Evolutionary conservation across 2,888 invertebrate species (phyloP), one percentile per base, ranked within the genome.

Genomic region (Drepana falcataria): DNA sequence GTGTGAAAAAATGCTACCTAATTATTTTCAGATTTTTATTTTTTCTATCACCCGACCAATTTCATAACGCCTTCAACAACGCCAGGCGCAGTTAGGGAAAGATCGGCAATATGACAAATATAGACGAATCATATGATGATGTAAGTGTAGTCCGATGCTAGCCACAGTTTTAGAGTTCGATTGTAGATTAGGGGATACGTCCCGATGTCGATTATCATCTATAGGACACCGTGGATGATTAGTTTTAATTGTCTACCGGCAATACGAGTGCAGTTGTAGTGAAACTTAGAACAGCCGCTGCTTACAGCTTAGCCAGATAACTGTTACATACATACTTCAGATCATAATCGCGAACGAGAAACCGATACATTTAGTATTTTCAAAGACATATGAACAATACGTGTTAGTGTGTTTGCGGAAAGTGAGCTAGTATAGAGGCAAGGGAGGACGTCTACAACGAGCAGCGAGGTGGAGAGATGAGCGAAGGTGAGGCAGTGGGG

Each of bases 1-100:
- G 81, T 88, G 82, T 89, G 85, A 89, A 89, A 90, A 90, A 89
- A 90, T 86, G 77, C 87, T 90, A 85, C 88, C 81, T 87, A 88
- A 82, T 89, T 90, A 89, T 87, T 90, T 89, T 90, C 87, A 89
- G 89, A 88, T 90, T 91, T 89, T 91, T 90, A 86, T 87, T 90
- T 90, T 89, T 87, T 83, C 83, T 87, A 81, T 87, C 85, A 81
- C 87, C 89, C 73, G 85, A 87, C 82, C 85, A 85, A 86, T 85
- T 81, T 84, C 83, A 79, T 86, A 81, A 79, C 70, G 73, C 76
- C 81, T 74, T 71, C 82, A 77, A 70, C 75, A 77, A 75, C 76
- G 73, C 81, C 73, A 79, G 76, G 76, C 75, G 81, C 77, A 81
- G 73, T 77, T 89, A 88, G 88, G 89, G 83, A 83, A 69, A 69